Conservation (phyloP, 2,113 vertebrate species). For the Poecile atricapillus region DNA sequence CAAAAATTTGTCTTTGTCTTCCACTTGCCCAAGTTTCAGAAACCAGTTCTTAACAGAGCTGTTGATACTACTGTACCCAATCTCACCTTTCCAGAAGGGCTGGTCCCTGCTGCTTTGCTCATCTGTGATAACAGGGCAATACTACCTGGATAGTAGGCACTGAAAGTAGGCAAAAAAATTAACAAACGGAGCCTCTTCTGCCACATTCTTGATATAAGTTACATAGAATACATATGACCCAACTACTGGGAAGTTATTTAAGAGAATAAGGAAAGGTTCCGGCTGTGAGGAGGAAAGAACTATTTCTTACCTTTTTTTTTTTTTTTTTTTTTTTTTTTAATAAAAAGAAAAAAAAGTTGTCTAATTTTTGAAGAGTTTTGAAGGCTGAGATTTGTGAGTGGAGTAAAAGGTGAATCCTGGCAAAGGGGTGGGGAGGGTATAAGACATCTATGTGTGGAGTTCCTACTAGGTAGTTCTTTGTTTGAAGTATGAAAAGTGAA, state of each 20-base stretch:
- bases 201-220: background rate
- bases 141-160: background rate
- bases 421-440: background rate
- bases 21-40: background rate
- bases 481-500: background rate
- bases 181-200: background rate
- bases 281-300: background rate
- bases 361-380: background rate
- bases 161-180: background rate
- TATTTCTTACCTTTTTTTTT: background rate
- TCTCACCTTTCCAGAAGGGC: background rate
- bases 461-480: background rate
- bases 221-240: background rate
- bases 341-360: background rate
- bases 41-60: background rate
- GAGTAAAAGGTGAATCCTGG: background rate
- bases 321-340: background rate
- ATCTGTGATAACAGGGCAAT: background rate
- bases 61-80: accelerated
- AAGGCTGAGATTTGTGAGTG: background rate
- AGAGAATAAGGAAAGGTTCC: background rate
- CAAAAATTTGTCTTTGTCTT: background rate
- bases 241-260: background rate
- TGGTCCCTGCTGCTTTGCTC: background rate
- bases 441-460: background rate